Evolutionary conservation across 2,888 invertebrate species (phyloP).

Genomic region (Macrophya annulata): DNA sequence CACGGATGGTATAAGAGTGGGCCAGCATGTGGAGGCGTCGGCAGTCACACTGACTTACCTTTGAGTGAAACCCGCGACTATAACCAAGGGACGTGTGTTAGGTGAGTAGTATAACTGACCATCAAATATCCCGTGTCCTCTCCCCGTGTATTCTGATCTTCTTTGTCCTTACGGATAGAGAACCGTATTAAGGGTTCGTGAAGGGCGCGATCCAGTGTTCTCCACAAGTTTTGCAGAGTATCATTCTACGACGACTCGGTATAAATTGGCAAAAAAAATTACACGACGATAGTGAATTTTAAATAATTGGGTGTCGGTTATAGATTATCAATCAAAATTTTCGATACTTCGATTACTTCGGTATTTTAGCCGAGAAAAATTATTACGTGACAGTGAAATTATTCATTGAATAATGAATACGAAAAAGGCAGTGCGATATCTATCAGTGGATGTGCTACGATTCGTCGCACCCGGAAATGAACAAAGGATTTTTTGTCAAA

Average conservation of each 20-base stretch:
- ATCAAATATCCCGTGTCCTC: constrained; percentile 26
- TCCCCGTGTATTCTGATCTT: not conserved
- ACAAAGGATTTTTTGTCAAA: constrained; percentile 36
- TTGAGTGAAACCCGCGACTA: constrained; percentile 69
- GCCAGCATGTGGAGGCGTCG: constrained; percentile 77
- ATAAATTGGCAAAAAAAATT: constrained; percentile 24
- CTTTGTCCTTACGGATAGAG: not conserved
- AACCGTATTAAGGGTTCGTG: not conserved
- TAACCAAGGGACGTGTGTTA: constrained; percentile 63
- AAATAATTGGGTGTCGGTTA: not conserved
- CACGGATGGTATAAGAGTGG: constrained; percentile 77
- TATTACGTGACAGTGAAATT: constrained; percentile 47
- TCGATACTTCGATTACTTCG: not conserved
- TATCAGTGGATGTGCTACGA: constrained; percentile 51
- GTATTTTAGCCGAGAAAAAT: not conserved
- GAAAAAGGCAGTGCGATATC: constrained; percentile 48
- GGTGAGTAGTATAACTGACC: constrained; percentile 64
- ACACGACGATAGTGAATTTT: constrained; percentile 7
- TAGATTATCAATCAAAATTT: constrained; percentile 22
- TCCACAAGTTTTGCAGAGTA: not conserved
- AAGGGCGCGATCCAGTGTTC: constrained; percentile 28
- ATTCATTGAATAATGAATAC: constrained; percentile 1
- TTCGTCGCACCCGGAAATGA: constrained; percentile 16
- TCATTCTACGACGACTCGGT: constrained; percentile 24
- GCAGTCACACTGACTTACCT: constrained; percentile 79